Evolutionary conservation across 2,113 vertebrate species (phyloP), one percentile per base, ranked within the genome.

Genomic region (Scomber colias): DNA sequence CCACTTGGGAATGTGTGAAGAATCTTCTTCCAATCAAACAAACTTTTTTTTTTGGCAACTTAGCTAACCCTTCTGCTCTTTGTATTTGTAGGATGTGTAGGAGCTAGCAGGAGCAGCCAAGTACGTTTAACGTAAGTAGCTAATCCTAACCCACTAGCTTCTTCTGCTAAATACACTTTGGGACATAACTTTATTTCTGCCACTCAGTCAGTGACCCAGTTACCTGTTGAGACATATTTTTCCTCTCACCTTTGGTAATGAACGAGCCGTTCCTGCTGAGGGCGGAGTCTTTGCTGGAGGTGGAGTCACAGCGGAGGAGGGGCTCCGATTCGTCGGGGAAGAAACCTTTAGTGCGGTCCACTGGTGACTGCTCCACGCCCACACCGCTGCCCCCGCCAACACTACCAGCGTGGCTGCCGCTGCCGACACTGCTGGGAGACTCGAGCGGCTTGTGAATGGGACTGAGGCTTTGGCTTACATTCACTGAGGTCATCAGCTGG

Each of bases 221-320:
- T 5, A 35, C 31, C 31, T 35, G 31, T 35, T 35, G 31, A 35
- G 31, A 40, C 7, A 9, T 7, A 16, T 24, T 30, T 49, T 56
- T 17, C 15, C 11, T 63, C 75, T 89, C 92, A 99, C 98, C 98
- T 99, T 99, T 99, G 96, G 98, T 98, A 95, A 99, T 99, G 90
- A 99, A 99, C 83, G 98, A 99, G 79, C 98, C 97, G 0, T 95
- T 99, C 83, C 98, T 96, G 93, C 97, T 99, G 76, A 98, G 96
- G 7, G 96, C 97, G 0, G 98, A 99, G 89, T 97, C 98, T 80
- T 98, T 97, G 9, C 97, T 99, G 87, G 98, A 99, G 24, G 98
- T 97, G 63, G 98, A 99, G 94, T 99, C 97, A 1, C 97, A 99
- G 77, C 98, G 97, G 61, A 99, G 96, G 59, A 99, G 96, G 0